Conservation (phyloP, 2,797 vertebrate species). For the Chaunax sp. region DNA sequence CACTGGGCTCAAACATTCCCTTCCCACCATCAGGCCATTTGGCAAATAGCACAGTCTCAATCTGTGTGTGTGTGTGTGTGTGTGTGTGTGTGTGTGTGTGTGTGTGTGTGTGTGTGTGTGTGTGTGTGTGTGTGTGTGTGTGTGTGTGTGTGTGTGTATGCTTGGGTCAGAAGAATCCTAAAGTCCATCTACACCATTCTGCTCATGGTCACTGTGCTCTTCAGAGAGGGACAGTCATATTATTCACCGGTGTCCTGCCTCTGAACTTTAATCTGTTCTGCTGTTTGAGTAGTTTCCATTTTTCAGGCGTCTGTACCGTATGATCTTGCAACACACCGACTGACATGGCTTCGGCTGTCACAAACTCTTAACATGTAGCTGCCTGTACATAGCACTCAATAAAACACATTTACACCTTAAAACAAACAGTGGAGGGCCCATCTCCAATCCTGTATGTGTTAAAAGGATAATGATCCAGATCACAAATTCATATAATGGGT, state of each 20-base stretch:
- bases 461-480: constrained; percentile 1
- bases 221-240: constrained; percentile 26
- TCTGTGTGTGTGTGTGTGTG: constrained; percentile 14
- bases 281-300: background rate
- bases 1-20: constrained; percentile 62
- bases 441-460: background rate
- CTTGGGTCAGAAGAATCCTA: background rate
- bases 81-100: background rate
- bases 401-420: constrained; percentile 1
- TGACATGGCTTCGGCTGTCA: background rate
- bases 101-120: background rate
- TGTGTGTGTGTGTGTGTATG: background rate
- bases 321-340: background rate
- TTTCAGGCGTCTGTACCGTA: accelerated
- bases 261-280: constrained; percentile 35
- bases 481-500: background rate
- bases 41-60: constrained; percentile 64
- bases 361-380: background rate
- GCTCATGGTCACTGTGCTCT: constrained; percentile 35
- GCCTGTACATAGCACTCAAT: constrained; percentile 5
- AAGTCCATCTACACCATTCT: constrained; percentile 28
- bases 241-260: constrained; percentile 7
- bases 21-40: constrained; percentile 60
- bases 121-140: background rate
- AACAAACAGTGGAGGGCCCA: background rate